phyloP scores from a whole-genome alignment of 2,888 invertebrate species.

The Cerastis rubricosa region DNA sequence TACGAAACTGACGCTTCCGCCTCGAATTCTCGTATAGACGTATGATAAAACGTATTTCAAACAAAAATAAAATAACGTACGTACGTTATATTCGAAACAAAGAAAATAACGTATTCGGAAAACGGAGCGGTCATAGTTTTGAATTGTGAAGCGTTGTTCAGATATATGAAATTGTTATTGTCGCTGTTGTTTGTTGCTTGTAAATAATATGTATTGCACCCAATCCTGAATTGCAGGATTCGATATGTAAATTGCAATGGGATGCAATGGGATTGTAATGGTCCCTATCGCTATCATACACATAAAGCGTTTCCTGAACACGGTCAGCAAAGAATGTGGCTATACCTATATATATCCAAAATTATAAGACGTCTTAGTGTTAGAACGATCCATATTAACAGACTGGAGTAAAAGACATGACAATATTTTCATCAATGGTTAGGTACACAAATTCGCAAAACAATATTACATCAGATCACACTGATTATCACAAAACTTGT shows the following conservation, averaged over 20 bases:
- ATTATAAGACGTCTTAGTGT: no score
- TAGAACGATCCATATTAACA: no score
- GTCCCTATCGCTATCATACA: no score
- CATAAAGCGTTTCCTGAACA: background rate
- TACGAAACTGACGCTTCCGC: constrained; percentile 31
- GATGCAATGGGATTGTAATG: no score
- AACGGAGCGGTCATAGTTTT: constrained; percentile 33
- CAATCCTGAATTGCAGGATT: background rate
- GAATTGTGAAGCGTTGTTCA: constrained; percentile 13
- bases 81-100: constrained; percentile 46
- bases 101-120: constrained; percentile 52
- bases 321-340: no score
- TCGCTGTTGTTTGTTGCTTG: constrained; percentile 8
- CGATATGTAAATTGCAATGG: constrained; percentile 4
- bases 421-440: no score
- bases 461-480: no score
- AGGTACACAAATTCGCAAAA: no score
- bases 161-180: constrained; percentile 39
- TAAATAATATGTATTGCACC: constrained; percentile 12
- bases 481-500: no score
- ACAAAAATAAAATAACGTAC: constrained; percentile 44
- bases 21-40: constrained; percentile 33
- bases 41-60: constrained; percentile 46
- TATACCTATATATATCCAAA: no score
- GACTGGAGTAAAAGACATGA: no score